phyloP scores from a whole-genome alignment of 2,888 invertebrate genomes.

The Hymenopus coronatus region DNA sequence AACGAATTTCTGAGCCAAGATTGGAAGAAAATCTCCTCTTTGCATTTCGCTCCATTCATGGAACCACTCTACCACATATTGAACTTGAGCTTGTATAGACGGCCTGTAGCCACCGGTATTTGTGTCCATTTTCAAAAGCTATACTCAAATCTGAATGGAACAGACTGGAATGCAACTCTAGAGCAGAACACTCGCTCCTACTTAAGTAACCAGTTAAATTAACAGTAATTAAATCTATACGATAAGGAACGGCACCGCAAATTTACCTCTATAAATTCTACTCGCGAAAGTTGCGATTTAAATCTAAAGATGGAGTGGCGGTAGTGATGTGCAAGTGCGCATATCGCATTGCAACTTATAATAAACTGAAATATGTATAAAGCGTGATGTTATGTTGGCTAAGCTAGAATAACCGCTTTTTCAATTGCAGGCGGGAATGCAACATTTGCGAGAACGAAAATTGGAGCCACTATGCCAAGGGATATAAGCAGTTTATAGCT shows the following conservation, averaged over 20 bases:
- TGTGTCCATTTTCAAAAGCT: slow-evolving; percentile 32
- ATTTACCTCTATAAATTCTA: background rate
- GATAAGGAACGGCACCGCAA: background rate
- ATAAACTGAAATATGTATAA: too few species aligned
- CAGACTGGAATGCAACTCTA: background rate
- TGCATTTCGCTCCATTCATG: slow-evolving; percentile 87
- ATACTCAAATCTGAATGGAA: background rate
- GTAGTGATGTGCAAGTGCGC: background rate
- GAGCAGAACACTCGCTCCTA: background rate
- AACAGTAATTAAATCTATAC: background rate
- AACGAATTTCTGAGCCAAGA: slow-evolving; percentile 65
- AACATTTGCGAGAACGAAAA: too few species aligned
- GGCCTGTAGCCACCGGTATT: slow-evolving; percentile 36
- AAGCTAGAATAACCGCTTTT: background rate
- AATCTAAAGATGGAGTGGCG: background rate
- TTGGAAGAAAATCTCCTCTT: slow-evolving; percentile 75
- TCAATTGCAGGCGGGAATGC: too few species aligned
- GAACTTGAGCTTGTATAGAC: slow-evolving; percentile 69
- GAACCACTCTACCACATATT: slow-evolving; percentile 84
- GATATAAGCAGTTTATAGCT: too few species aligned
- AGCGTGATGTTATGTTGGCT: background rate
- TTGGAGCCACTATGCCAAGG: too few species aligned
- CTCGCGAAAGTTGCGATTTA: background rate
- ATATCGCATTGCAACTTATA: background rate
- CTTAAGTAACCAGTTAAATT: background rate